Percentiles rank a stretch among this genome's conserved stretches.
These are phyloP conservation scores for Dreissena rostriformis DNA, from an alignment of 1,140 invertebrate genomes.

Conservation along the genomic window DNA sequence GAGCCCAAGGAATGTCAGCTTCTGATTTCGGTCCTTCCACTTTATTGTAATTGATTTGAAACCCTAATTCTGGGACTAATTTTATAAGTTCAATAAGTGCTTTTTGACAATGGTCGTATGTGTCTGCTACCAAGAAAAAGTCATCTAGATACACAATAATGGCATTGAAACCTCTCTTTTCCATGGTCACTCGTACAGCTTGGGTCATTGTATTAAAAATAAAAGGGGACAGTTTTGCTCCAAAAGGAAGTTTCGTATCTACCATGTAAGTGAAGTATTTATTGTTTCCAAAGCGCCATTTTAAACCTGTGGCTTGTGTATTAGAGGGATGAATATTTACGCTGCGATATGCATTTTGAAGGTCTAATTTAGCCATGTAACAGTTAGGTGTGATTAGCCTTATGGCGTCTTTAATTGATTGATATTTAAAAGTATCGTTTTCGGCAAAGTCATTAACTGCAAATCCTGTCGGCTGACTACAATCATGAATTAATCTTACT, in stretches of 20 bases:
- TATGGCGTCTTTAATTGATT: background rate
- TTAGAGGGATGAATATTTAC: slow-evolving; percentile 5
- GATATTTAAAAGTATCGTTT: background rate
- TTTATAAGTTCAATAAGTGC: background rate
- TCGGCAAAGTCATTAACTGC: background rate
- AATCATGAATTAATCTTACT: background rate
- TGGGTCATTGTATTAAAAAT: slow-evolving; percentile 9
- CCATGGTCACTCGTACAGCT: background rate
- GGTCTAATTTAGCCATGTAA: slow-evolving; percentile 13
- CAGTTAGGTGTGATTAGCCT: background rate
- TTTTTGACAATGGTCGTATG: background rate
- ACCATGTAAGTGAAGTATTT: background rate
- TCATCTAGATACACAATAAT: slow-evolving; percentile 20
- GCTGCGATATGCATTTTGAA: background rate
- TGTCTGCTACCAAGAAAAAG: background rate
- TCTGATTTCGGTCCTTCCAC: background rate
- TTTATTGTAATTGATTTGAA: slow-evolving; percentile 17
- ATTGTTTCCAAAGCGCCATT: background rate
- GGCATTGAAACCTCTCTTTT: background rate
- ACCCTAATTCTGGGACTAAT: slow-evolving; percentile 9
- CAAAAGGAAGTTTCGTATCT: slow-evolving; percentile 23
- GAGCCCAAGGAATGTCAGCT: background rate
- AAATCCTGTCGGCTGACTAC: background rate
- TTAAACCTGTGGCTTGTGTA: background rate
- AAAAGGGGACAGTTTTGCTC: background rate